Conservation (phyloP, 2,888 invertebrate genomes). For the Harpagoxenus sublaevis region DNA sequence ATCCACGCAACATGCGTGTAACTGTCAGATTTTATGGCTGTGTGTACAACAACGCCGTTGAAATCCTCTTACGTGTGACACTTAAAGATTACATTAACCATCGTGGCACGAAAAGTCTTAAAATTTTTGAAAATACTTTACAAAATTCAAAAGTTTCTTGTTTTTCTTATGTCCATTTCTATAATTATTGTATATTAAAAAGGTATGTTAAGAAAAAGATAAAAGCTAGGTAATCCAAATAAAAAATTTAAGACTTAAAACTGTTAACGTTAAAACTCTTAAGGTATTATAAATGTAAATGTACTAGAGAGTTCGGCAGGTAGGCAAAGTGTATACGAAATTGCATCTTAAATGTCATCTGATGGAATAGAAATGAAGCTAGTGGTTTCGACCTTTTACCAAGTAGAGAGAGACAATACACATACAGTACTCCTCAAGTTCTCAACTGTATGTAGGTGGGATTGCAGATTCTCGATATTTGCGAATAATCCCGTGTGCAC, state of each 20-base stretch:
- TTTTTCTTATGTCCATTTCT: background rate
- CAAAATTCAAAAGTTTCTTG: background rate
- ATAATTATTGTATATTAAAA: too few species aligned
- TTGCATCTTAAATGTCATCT: conserved; percentile 27
- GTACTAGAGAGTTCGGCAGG: too few species aligned
- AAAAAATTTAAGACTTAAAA: too few species aligned
- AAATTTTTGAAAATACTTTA: background rate
- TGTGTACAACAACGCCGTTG: background rate
- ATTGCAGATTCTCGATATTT: conserved; percentile 37
- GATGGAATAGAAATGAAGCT: conserved; percentile 21
- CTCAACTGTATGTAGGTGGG: conserved; percentile 5
- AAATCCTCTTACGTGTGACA: background rate
- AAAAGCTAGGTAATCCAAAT: too few species aligned
- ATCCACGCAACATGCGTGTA: conserved; percentile 17
- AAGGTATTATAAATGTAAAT: background rate
- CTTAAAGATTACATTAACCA: background rate
- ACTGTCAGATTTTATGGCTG: conserved; percentile 4
- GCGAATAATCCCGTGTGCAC: conserved; percentile 36
- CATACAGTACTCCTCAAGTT: background rate
- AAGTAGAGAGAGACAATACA: background rate
- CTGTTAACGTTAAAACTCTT: too few species aligned
- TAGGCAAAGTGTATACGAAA: background rate
- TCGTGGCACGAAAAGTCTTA: background rate
- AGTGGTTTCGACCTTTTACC: conserved; percentile 3
- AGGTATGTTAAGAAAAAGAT: too few species aligned